Evolutionary conservation across 2,113 vertebrate species (phyloP), one percentile per base, ranked within the genome.

Genomic region (Paralichthys olivaceus): DNA sequence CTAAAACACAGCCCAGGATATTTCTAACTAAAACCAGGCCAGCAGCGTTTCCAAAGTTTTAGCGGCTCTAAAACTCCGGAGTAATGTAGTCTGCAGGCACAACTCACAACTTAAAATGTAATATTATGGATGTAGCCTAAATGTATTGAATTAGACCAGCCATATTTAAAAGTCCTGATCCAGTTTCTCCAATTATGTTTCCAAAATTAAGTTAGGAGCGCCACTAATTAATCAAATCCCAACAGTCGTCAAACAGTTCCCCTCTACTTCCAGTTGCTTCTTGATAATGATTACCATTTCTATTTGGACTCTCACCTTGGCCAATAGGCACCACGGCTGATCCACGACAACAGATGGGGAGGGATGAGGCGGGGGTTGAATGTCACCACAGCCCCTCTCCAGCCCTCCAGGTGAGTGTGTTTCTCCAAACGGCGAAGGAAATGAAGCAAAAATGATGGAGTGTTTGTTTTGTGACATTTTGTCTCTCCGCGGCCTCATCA

Each of bases 401-500:
- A 85, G 78, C 86, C 93, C 93, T 94, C 89, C 93, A 97, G 95
- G 95, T 96, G 93, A 96, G 95, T 94, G 91, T 93, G 90, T 93
- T 93, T 94, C 93, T 87, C 92, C 79, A 78, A 49, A 91, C 93
- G 77, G 91, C 79, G 84, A 87, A 93, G 91, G 94, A 96, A 96
- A 95, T 94, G 94, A 96, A 95, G 95, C 94, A 91, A 92, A 97
- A 95, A 95, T 93, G 94, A 95, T 96, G 93, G 93, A 96, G 94
- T 95, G 94, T 96, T 96, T 96, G 94, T 95, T 96, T 96, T 95
- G 94, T 94, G 90, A 92, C 90, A 95, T 90, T 93, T 95, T 87
- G 84, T 91, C 87, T 92, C 87, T 90, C 91, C 25, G 87, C 70
- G 83, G 87, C 91, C 92, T 95, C 93, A 94, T 95, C 93, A 93